phyloP scores from a whole-genome alignment of 1,140 invertebrate genomes.

The Glomeris maerens region DNA sequence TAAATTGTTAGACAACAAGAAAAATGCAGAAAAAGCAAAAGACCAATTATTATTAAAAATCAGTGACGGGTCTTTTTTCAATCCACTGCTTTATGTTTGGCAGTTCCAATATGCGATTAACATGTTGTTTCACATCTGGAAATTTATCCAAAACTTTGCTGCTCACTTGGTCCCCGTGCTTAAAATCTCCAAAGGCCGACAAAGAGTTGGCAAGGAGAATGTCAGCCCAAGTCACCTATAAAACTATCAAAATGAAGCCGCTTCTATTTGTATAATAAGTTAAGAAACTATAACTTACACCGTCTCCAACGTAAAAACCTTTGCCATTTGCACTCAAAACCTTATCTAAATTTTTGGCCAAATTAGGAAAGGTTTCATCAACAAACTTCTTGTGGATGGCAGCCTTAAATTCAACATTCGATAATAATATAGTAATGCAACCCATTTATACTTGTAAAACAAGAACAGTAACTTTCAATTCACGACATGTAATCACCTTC shows the following conservation, averaged over 20 bases:
- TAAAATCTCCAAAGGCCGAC: neutral
- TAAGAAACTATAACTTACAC: constrained; percentile 10
- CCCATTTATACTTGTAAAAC: too few species aligned
- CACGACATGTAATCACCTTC: neutral
- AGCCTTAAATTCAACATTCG: constrained; percentile 6
- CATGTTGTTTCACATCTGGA: constrained; percentile 2
- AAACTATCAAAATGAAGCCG: neutral
- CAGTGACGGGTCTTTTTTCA: constrained; percentile 16
- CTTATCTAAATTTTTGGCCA: constrained; percentile 11
- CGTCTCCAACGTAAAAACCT: constrained; percentile 16
- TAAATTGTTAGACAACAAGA: too few species aligned
- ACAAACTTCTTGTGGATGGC: constrained; percentile 12
- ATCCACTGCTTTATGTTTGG: constrained; percentile 19
- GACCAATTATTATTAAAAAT: too few species aligned
- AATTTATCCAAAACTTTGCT: constrained; percentile 5
- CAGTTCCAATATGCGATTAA: constrained; percentile 9
- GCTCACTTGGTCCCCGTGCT: neutral
- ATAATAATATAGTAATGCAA: neutral
- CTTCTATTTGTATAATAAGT: neutral
- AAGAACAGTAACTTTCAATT: neutral
- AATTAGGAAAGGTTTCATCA: constrained; percentile 13
- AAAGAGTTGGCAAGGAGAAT: constrained; percentile 8
- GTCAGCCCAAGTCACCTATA: constrained; percentile 13
- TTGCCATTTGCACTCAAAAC: constrained; percentile 13
- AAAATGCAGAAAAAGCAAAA: too few species aligned